Conservation (phyloP, 2,797 vertebrate genomes). For the Sitta carolinensis region DNA sequence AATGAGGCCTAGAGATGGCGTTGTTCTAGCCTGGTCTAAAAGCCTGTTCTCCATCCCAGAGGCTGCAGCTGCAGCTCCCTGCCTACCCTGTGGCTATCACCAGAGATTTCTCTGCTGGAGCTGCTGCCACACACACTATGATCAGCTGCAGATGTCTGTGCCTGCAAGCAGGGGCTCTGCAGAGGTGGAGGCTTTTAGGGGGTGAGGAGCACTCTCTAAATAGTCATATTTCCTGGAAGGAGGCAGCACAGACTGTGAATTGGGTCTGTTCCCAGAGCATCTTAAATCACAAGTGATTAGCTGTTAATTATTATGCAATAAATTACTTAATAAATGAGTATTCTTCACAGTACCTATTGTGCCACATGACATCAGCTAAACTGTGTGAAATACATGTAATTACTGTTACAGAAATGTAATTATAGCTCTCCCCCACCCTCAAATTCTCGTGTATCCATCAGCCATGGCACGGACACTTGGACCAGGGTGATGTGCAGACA, state of each 20-base stretch:
- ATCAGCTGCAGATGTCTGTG: background rate
- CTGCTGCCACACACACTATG: background rate
- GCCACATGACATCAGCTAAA: background rate
- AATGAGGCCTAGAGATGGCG: background rate
- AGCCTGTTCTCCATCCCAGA: background rate
- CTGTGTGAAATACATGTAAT: background rate
- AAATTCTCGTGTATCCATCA: background rate
- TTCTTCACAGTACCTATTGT: constrained; percentile 20
- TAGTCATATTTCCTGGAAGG: background rate
- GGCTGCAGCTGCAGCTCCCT: background rate
- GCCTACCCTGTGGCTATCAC: background rate
- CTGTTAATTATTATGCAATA: constrained; percentile 60
- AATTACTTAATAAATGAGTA: constrained; percentile 50
- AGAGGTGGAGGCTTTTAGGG: background rate
- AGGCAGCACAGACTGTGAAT: background rate
- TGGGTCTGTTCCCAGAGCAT: constrained; percentile 41
- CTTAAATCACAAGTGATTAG: constrained; percentile 10
- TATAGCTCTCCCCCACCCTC: background rate
- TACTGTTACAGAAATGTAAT: background rate
- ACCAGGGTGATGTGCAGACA: accelerated
- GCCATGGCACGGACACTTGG: background rate
- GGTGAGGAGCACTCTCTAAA: background rate
- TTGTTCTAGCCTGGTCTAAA: background rate
- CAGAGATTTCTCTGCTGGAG: background rate
- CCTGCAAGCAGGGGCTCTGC: background rate